phyloP scores from a whole-genome alignment of 2,797 vertebrate species.

The Oryzias sinensis region DNA sequence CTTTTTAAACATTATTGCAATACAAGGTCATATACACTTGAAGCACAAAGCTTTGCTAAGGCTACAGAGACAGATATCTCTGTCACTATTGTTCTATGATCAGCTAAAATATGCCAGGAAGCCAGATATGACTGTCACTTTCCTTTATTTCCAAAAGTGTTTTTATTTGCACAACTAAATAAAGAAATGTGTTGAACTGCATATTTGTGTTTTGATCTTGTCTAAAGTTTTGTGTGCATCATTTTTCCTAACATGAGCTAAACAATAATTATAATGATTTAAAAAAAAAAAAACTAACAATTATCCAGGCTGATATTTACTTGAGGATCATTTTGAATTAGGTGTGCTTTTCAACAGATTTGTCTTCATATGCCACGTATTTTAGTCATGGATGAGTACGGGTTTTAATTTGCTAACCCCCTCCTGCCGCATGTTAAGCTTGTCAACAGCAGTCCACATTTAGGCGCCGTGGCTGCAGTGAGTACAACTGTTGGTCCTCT shows the following conservation, averaged over 20 bases:
- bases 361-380: slow-evolving; percentile 7
- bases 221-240: no score
- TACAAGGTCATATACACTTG: no score
- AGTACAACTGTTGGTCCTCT: slow-evolving; percentile 17
- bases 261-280: background rate
- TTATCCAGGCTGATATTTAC: background rate
- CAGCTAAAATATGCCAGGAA: no score
- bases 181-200: background rate
- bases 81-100: no score
- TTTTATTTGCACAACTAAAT: no score
- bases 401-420: slow-evolving; percentile 25
- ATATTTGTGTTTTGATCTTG: no score
- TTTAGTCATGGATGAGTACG: slow-evolving; percentile 11
- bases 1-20: no score
- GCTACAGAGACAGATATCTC: no score
- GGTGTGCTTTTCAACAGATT: slow-evolving; percentile 8
- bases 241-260: background rate
- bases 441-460: slow-evolving; percentile 42
- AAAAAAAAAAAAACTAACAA: background rate
- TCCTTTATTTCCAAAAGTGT: no score
- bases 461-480: slow-evolving; percentile 21
- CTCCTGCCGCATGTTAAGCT: slow-evolving; percentile 25
- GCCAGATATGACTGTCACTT: no score
- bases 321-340: background rate
- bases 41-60: no score